These are phyloP conservation scores for Neuroterus valhalla DNA, from an alignment of 1,140 invertebrate species.

Conservation along the genomic window DNA sequence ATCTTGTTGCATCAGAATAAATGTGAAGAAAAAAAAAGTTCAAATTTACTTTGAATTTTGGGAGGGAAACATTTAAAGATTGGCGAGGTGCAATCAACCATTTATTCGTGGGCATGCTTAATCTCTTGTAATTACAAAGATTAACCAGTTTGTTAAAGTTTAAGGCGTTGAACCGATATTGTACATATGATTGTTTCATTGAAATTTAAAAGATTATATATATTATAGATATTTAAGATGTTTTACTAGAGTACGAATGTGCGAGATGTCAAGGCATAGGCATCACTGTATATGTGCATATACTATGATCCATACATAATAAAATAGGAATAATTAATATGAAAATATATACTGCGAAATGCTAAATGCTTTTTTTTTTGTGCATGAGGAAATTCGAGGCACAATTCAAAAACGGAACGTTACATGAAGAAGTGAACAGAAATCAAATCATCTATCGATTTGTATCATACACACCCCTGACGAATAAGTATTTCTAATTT, in stretches of 20 bases:
- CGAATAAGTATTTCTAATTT: conserved; percentile 52
- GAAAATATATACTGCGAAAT: background rate
- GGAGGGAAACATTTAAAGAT: background rate
- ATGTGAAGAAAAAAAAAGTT: background rate
- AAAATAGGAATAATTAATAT: conserved; percentile 16
- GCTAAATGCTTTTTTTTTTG: conserved; percentile 11
- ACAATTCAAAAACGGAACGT: conserved; percentile 43
- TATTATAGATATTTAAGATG: conserved; percentile 46
- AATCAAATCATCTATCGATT: conserved; percentile 45
- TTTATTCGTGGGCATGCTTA: background rate
- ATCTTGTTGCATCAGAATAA: background rate
- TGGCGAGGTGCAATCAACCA: conserved; percentile 17
- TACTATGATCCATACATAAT: conserved; percentile 40
- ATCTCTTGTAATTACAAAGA: conserved; percentile 36
- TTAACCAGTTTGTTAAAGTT: conserved; percentile 26
- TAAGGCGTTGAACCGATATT: conserved; percentile 45
- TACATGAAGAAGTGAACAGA: conserved; percentile 36
- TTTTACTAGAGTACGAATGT: conserved; percentile 33
- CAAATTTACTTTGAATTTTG: background rate
- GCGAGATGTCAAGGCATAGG: conserved; percentile 25
- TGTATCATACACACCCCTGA: conserved; percentile 56
- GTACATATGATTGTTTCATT: conserved; percentile 58
- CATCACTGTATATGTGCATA: conserved; percentile 38
- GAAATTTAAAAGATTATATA: conserved; percentile 49
- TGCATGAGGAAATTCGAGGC: conserved; percentile 9